Evolutionary conservation across 2,797 vertebrate species (phyloP).

Genomic region (Hyperoplus immaculatus): DNA sequence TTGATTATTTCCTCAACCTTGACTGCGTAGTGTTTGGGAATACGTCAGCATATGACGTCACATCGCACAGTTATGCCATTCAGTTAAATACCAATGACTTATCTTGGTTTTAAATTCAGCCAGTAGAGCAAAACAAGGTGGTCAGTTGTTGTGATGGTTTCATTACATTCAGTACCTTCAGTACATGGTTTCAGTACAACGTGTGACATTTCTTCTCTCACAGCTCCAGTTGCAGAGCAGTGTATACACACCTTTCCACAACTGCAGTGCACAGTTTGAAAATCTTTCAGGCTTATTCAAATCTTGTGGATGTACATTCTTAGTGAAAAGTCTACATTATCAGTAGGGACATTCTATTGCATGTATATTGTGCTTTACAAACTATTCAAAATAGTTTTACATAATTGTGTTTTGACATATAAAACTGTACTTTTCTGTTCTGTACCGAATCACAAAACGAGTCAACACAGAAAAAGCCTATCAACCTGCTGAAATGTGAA

Average conservation of each 20-base stretch:
- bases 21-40: slow-evolving; percentile 2
- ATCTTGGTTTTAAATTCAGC: not conserved
- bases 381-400: not conserved
- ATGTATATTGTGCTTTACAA: not conserved
- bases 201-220: not conserved
- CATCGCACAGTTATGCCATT: slow-evolving; percentile 25
- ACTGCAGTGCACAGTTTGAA: not conserved
- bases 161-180: not conserved
- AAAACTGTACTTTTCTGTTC: too few relatives aligned
- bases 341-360: not conserved
- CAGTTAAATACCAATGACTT: slow-evolving; percentile 7
- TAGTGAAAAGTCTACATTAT: not conserved
- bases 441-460: not conserved
- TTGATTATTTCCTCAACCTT: not conserved
- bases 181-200: not conserved
- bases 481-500: not conserved
- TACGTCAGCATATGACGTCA: slow-evolving; percentile 30
- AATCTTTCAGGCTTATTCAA: not conserved
- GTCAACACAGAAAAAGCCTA: not conserved
- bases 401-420: not conserved
- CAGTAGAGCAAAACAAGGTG: not conserved
- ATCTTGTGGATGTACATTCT: not conserved
- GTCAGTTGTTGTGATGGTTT: not conserved
- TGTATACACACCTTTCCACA: not conserved
- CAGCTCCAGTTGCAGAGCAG: not conserved